phyloP scores from a whole-genome alignment of 2,888 invertebrate genomes.

The Drosophila nigritarsus region DNA sequence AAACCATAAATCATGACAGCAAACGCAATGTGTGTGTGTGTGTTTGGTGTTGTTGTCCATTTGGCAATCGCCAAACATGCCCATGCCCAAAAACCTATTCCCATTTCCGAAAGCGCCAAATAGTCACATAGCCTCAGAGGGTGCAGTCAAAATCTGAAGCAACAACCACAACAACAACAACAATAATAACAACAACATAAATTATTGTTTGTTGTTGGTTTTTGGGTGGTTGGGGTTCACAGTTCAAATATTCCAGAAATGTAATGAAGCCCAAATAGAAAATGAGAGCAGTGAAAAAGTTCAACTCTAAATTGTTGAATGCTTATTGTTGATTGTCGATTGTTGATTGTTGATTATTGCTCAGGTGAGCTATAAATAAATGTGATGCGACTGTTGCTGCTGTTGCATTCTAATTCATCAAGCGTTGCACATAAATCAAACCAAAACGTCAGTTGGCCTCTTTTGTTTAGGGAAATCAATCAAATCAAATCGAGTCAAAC shows the following conservation, averaged over 20 bases:
- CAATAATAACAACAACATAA: background rate
- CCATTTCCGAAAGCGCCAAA: constrained; percentile 39
- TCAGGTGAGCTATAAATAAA: constrained; percentile 36
- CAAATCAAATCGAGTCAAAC: constrained; percentile 18
- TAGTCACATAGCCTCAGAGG: constrained; percentile 32
- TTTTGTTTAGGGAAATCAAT: constrained; percentile 35
- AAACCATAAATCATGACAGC: constrained; percentile 70
- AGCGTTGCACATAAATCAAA: constrained; percentile 66
- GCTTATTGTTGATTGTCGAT: constrained; percentile 9
- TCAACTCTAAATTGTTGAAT: constrained; percentile 49
- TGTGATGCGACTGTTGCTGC: constrained; percentile 16
- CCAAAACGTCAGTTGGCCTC: constrained; percentile 48
- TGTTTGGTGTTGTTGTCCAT: constrained; percentile 30
- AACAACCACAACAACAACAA: constrained; percentile 18
- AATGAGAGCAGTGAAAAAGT: constrained; percentile 13
- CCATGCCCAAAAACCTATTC: constrained; percentile 10
- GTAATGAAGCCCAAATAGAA: constrained; percentile 60
- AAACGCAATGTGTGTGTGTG: constrained; percentile 40
- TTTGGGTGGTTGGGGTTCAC: constrained; percentile 9
- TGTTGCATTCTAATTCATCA: constrained; percentile 60
- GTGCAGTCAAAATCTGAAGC: constrained; percentile 34
- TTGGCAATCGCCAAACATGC: constrained; percentile 47
- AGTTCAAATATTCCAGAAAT: constrained; percentile 44
- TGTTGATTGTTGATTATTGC: constrained; percentile 11
- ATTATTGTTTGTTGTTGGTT: constrained; percentile 12